Conservation (phyloP, 2,797 vertebrate species). For the Threskiornis aethiopicus region DNA sequence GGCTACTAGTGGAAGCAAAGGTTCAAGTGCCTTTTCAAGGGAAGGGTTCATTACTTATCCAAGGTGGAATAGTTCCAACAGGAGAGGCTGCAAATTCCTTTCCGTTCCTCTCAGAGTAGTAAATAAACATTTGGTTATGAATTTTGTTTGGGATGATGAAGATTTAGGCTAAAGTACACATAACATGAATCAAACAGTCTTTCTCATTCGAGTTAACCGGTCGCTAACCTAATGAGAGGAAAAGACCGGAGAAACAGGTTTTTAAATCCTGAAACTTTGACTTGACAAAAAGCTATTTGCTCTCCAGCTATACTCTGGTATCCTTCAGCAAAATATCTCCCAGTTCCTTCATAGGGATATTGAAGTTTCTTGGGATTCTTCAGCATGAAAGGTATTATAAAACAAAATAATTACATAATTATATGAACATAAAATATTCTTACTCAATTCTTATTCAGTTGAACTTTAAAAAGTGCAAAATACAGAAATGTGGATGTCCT, state of each 20-base stretch:
- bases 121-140: neutral
- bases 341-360: neutral
- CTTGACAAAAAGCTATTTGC: neutral
- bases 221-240: neutral
- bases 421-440: neutral
- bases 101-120: neutral
- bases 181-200: neutral
- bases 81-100: neutral
- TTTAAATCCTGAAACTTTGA: neutral
- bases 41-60: neutral
- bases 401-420: constrained; percentile 6
- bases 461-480: constrained; percentile 5
- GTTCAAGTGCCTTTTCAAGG: neutral
- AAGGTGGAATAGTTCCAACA: neutral
- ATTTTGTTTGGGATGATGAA: neutral
- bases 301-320: neutral
- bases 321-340: neutral
- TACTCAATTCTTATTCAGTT: neutral
- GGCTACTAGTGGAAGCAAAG: neutral
- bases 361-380: neutral
- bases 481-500: neutral
- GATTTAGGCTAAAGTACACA: neutral
- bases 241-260: neutral
- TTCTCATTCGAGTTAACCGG: neutral
- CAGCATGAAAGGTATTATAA: neutral